Base-by-base conservation (phyloP, 2,113 vertebrate species). In the Amphilophus citrinellus region DNA sequence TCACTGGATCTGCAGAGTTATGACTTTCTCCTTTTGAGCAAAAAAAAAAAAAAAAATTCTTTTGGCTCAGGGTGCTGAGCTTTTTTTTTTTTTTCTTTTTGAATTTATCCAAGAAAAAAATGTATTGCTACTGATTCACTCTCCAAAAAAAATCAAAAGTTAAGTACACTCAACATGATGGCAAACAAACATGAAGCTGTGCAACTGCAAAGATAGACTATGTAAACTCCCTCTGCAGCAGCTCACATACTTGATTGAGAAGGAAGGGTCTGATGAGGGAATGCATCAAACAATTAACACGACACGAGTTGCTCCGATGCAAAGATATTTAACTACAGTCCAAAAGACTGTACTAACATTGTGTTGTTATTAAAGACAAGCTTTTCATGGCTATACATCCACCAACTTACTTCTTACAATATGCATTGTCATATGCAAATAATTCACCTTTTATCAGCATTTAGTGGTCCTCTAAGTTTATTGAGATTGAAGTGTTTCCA, bases 1-100 rank as follows among this genome's bases (percentile, higher is more conserved):
- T 90, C 37, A 27, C 50, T 91, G 89, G 87, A 89, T 77, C 61
- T 27, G 62, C 42, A 79, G 83, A 84, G 81, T 76, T 7, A 32
- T 42, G 50, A 3, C 53, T 77, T 65, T 83, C 56, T 75, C 22
- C 62, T 60, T 15, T 24, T 50, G 22, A 30, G 76, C 66, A 44
- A 57, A 42, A 89, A 39, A 39, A 39, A 39, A 9, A 39, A 35
- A 35, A 6, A 35, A 79, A 44, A 63, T 4, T 85, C 37, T 62
- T 39, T 65, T 27, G 20, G 56, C 75, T 78, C 56, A 24, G 50
- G 80, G 58, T 4, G 3, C 60, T 27, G 2, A 6, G 42, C 42
- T 50, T 68, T 0, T 79, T 90, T 89, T 89, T 1, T 24, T 27
- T 27, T 27, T 27, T 27, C 27, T 27, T 3, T 8, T 47, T 68